Conservation (phyloP, 92 coral and sea anemone species). For the Montipora capitata region DNA sequence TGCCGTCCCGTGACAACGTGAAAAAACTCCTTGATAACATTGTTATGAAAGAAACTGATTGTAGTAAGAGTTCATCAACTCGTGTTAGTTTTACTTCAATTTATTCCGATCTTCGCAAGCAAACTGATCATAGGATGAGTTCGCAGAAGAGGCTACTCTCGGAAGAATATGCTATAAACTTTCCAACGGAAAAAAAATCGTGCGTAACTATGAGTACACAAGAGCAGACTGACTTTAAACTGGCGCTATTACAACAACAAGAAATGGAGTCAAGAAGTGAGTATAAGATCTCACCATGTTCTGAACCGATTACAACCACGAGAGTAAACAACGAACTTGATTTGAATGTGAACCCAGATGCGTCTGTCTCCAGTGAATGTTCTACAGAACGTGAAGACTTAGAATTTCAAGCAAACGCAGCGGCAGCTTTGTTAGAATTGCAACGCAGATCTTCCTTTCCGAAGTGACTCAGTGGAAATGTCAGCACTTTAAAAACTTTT, state of each 20-base stretch:
- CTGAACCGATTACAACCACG: neutral
- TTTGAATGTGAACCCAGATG: neutral
- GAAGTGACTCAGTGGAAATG: neutral
- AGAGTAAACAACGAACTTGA: neutral
- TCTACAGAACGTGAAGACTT: neutral
- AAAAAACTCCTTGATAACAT: conserved; percentile 34
- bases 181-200: conserved; percentile 22
- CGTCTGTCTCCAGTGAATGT: neutral
- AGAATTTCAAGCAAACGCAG: conserved; percentile 52
- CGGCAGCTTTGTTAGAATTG: conserved; percentile 43
- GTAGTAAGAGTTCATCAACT: neutral
- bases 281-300: conserved; percentile 5
- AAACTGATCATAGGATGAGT: conserved; percentile 44
- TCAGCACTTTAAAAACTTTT: conserved; percentile 6
- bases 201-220: conserved; percentile 11
- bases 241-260: conserved; percentile 68
- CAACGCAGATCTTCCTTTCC: conserved; percentile 11
- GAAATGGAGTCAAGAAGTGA: conserved; percentile 39
- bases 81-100: neutral
- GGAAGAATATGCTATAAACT: conserved; percentile 49
- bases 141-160: conserved; percentile 45
- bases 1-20: conserved; percentile 64
- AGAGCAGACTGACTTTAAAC: conserved; percentile 55
- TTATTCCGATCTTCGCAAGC: conserved; percentile 1
- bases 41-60: neutral